A percentile compares a stretch with the other conserved stretches of the same genome.
These are phyloP conservation scores for Malacoraja senta DNA, from an alignment of 2,797 vertebrate genomes.

Conservation along the genomic window DNA sequence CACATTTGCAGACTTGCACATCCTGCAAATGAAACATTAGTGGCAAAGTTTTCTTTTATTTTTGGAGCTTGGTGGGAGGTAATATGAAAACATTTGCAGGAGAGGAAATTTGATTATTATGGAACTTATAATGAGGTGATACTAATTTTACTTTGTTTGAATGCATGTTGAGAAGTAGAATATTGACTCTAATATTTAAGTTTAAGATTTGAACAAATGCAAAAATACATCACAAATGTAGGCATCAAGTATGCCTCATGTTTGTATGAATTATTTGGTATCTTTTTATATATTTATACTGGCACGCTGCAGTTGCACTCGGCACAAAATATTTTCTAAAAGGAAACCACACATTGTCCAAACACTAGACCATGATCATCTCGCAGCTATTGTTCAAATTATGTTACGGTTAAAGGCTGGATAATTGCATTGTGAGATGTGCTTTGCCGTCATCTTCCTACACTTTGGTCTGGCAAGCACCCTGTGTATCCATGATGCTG, in stretches of 20 bases:
- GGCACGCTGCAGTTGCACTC: background rate
- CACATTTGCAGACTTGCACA: background rate
- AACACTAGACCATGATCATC: background rate
- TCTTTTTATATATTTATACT: background rate
- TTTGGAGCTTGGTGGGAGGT: background rate
- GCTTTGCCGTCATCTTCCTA: background rate
- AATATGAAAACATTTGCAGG: background rate
- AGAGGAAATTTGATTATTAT: background rate
- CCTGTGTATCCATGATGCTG: background rate
- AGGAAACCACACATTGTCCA: background rate
- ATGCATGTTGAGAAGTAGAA: background rate
- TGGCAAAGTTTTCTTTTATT: background rate
- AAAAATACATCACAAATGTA: background rate
- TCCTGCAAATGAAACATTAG: background rate
- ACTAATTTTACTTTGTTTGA: background rate
- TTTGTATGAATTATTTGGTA: background rate
- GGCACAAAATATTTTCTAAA: background rate
- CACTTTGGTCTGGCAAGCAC: background rate
- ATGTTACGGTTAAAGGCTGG: background rate
- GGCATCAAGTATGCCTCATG: background rate
- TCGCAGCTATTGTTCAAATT: background rate
- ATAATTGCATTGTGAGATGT: conserved; percentile 9
- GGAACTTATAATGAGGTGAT: background rate
- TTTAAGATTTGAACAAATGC: background rate
- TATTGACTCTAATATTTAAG: background rate